phyloP scores from a whole-genome alignment of 2,797 vertebrate genomes.

The Graptemys geographica region DNA sequence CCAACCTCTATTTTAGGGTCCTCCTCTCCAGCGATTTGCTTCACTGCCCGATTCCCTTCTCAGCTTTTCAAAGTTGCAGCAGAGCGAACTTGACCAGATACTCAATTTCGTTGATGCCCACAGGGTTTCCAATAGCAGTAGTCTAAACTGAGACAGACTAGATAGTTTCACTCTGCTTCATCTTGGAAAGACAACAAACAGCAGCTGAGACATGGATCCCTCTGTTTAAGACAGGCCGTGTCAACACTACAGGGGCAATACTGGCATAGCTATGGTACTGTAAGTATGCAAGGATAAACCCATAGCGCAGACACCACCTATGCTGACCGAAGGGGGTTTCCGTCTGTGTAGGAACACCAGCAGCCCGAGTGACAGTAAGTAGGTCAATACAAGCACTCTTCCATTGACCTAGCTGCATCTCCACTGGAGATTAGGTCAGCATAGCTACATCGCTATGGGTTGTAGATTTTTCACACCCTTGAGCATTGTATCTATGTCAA shows the following conservation, averaged over 20 bases:
- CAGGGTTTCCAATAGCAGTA: constrained; percentile 7
- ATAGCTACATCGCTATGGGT: background rate
- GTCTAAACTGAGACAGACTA: constrained; percentile 3
- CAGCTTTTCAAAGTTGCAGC: constrained; percentile 10
- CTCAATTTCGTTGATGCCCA: background rate
- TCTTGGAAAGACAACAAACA: constrained; percentile 3
- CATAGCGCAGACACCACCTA: background rate
- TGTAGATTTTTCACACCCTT: background rate
- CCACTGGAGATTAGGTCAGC: background rate
- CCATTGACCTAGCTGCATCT: background rate
- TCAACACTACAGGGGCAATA: background rate
- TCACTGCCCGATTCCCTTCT: background rate
- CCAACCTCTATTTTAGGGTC: background rate
- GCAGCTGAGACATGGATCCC: constrained; percentile 11
- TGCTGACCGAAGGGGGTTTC: background rate
- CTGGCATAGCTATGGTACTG: background rate
- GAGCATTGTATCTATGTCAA: background rate
- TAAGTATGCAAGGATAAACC: too few species aligned
- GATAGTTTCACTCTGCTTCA: constrained; percentile 22
- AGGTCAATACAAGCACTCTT: background rate
- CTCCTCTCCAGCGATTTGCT: background rate
- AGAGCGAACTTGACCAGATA: constrained; percentile 15
- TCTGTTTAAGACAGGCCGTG: background rate
- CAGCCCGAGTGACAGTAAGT: background rate
- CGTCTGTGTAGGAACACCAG: background rate